Base-by-base conservation (phyloP, 1,140 invertebrate species). In the Branchinecta lynchi region DNA sequence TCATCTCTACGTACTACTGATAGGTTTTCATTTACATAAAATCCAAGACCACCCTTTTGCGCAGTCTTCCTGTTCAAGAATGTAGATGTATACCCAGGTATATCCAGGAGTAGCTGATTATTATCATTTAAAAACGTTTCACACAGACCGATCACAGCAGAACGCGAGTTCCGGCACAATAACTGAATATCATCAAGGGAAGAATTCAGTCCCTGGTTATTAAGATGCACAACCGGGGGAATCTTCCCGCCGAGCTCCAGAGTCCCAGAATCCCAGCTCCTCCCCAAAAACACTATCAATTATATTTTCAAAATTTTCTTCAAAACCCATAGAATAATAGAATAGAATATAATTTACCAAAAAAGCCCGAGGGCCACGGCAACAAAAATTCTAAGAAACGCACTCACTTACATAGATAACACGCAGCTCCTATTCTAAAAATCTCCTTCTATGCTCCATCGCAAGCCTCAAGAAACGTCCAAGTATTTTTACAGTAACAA, bases 71-170 rank as follows among this genome's bases (percentile, higher is more conserved):
- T 9, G 9, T 51, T 51, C 46, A 51, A 51, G n/a, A 51, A 51
- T n/a, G n/a, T 51, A 51, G 46, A 51, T 9, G 46, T 51, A 51
- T 51, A 51, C n/a, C 46, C 46, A n/a, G 9, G 46, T 9, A n/a
- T 51, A 51, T 51, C 46, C 46, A 51, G 9, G n/a, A 51, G n/a
- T n/a, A n/a, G 46, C 46, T 51, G 46, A n/a, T 51, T 51, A 9
- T 51, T n/a, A n/a, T 51, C n/a, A n/a, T 51, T 51, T n/a, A 51
- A 51, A 51, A 51, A 51, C n/a, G 46, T n/a, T 51, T 51, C 46
- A 51, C 46, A 51, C n/a, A n/a, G 46, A n/a, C 46, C 46, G n/a
- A 9, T 51, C n/a, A 51, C 46, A 9, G 46, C 46, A 51, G 46
- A n/a, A 51, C 46, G 9, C n/a, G 46, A 51, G 46, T 51, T 51